phyloP scores from a whole-genome alignment of 2,888 invertebrate species.

The Yponomeuta plumbellus region DNA sequence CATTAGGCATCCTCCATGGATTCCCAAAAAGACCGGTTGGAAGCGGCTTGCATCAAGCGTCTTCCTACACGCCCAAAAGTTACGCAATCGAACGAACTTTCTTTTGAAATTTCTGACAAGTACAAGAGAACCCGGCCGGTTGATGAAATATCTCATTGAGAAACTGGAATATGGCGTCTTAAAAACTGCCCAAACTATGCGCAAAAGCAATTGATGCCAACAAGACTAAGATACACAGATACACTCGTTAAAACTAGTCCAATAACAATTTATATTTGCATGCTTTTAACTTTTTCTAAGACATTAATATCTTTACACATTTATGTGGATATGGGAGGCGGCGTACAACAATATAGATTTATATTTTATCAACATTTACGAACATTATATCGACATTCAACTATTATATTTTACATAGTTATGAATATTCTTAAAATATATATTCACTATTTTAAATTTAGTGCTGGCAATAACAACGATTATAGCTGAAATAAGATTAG shows the following conservation, averaged over 20 bases:
- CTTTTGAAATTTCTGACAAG: too few relatives aligned
- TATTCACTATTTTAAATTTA: neutral
- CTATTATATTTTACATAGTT: neutral
- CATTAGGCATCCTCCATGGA: too few relatives aligned
- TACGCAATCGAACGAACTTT: too few relatives aligned
- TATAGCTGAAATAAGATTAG: neutral
- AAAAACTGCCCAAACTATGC: neutral
- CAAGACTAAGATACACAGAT: constrained; percentile 39
- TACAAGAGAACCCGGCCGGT: too few relatives aligned
- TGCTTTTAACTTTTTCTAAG: constrained; percentile 7
- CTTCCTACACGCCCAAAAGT: too few relatives aligned
- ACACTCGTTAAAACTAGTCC: constrained; percentile 56
- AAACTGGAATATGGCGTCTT: neutral
- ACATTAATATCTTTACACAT: constrained; percentile 6
- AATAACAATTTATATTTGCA: constrained; percentile 52
- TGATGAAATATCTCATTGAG: neutral
- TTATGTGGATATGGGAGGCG: constrained; percentile 12
- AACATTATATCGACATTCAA: neutral
- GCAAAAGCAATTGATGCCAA: constrained; percentile 50
- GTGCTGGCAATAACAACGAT: neutral
- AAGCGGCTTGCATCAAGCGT: too few relatives aligned
- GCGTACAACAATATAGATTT: neutral
- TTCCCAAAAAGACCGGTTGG: too few relatives aligned
- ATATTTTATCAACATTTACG: neutral
- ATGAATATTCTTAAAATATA: neutral